Evolutionary conservation across 2,113 vertebrate species (phyloP).

Genomic region (Clarias macrocephalus): DNA sequence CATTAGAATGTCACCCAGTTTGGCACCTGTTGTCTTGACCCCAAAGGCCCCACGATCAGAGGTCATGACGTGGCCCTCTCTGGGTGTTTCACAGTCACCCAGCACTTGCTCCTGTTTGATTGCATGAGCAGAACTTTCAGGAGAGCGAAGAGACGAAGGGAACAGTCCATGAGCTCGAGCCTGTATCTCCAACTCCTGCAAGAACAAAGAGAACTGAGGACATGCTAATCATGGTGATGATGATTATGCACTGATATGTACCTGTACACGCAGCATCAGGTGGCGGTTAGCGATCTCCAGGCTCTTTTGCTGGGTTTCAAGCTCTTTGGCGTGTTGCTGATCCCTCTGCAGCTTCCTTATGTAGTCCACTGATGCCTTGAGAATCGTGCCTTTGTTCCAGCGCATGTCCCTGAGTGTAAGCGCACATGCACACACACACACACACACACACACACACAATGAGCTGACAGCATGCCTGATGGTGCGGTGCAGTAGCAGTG

Average conservation of each 20-base stretch:
- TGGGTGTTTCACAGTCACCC: constrained; percentile 76
- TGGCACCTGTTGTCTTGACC: constrained; percentile 78
- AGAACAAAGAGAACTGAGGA: background rate
- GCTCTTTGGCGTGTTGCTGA: constrained; percentile 89
- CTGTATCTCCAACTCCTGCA: constrained; percentile 96
- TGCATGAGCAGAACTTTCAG: constrained; percentile 77
- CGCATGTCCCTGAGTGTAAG: constrained; percentile 86
- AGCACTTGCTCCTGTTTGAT: constrained; percentile 88
- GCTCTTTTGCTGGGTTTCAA: constrained; percentile 94
- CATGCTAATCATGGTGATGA: background rate
- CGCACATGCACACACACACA: background rate
- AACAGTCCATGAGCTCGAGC: constrained; percentile 90
- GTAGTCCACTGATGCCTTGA: constrained; percentile 97
- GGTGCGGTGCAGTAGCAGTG: background rate
- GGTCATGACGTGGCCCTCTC: constrained; percentile 66
- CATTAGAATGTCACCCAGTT: constrained; percentile 93
- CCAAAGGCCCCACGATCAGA: constrained; percentile 73
- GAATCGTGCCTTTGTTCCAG: constrained; percentile 98
- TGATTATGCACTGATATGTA: constrained; percentile 52
- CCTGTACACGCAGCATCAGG: constrained; percentile 93
- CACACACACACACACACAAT: constrained; percentile 34
- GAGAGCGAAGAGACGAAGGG: constrained; percentile 82
- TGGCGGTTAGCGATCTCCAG: constrained; percentile 92
- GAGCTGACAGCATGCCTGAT: constrained; percentile 16
- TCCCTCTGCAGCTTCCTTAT: constrained; percentile 94